Evolutionary conservation across 2,797 vertebrate genomes (phyloP), one percentile per base, ranked within the genome.

Genomic region (Gastrophryne carolinensis): DNA sequence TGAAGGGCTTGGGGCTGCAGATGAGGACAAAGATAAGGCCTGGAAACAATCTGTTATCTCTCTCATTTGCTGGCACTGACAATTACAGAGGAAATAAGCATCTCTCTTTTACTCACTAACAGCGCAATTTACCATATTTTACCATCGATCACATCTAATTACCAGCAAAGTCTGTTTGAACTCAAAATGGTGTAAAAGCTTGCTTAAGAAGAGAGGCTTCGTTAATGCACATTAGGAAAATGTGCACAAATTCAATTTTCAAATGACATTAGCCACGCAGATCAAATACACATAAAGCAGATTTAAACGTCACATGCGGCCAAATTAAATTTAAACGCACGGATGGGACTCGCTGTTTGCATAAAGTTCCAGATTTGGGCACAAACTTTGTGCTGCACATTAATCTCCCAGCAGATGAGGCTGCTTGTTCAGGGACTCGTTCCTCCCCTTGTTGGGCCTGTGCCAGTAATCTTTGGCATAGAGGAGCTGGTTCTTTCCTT

Each of bases 141-240:
- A 75, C 29, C 41, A 68, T 68, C 39, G 53, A 75, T 61, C 64
- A 30, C 34, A 52, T 75, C 73, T 75, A 75, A 75, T 75, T 75
- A 61, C 64, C 39, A 69, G 19, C 64, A 7, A 17, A 39, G 60
- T 64, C 35, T 65, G 29, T 72, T 71, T 77, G 66, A 77, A 47
- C 66, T 77, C 13, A 35, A 64, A 64, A 65, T 47, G 30, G 37
- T 72, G 52, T 64, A 77, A 77, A 63, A 71, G 74, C 47, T 57
- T 35, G 13, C 35, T 56, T 60, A 29, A 30, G 52, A 75, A 66
- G 37, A 66, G 27, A 27, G 35, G 35, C 26, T 35, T 4, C 66
- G 19, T 53, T 76, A 77, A 71, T 64, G 60, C 60, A 57, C 75
- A 71, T 71, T 77, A 65, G 37, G 52, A 58, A 65, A 64, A 29